Evolutionary conservation across 2,888 invertebrate species (phyloP).

Genomic region (Onthophagus sagittarius): DNA sequence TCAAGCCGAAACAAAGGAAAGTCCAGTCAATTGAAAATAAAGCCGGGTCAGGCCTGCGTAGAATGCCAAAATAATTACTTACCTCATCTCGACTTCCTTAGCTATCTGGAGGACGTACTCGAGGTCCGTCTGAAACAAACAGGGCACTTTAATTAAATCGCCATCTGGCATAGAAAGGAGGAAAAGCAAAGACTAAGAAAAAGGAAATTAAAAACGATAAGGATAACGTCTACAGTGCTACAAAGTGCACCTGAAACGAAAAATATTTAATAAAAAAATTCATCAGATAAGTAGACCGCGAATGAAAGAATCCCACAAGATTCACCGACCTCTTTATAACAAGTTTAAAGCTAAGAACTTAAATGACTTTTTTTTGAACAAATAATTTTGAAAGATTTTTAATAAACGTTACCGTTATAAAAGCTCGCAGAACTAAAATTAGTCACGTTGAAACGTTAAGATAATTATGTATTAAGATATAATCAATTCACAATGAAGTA

Average conservation of each 20-base stretch:
- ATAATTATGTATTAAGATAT: background rate
- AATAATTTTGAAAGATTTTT: background rate
- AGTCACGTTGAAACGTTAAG: background rate
- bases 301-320: too few species aligned
- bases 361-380: too few species aligned
- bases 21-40: background rate
- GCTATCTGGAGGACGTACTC: slow-evolving; percentile 72
- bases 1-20: background rate
- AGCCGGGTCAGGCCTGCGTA: background rate
- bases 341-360: too few species aligned
- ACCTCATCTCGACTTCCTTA: slow-evolving; percentile 71
- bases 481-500: background rate
- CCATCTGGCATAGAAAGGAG: background rate
- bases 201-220: background rate
- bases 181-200: background rate
- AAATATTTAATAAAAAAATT: background rate
- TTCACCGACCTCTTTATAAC: too few species aligned
- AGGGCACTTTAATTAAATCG: slow-evolving; percentile 21
- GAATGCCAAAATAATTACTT: slow-evolving; percentile 41
- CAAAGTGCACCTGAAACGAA: background rate
- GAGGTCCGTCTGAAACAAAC: slow-evolving; percentile 62
- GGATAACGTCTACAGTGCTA: background rate
- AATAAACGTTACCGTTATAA: background rate
- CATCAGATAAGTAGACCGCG: too few species aligned
- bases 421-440: background rate